Evolutionary conservation across 2,888 invertebrate species (phyloP).

Genomic region (Caenorhabditis uteleia): DNA sequence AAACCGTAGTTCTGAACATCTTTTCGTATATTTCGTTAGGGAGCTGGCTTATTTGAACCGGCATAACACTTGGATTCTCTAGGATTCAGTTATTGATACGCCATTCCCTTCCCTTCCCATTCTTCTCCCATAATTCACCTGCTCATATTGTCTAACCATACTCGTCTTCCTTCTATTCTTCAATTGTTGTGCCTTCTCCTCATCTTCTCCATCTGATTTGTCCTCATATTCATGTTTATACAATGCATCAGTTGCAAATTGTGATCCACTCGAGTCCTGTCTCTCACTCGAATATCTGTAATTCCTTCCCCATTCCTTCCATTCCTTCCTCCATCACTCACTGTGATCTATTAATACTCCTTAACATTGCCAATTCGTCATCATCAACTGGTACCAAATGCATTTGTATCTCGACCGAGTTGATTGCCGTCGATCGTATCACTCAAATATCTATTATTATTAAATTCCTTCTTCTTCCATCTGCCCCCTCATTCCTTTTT

Average conservation of each 20-base stretch:
- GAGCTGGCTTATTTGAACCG: no score
- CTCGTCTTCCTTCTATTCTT: conserved; percentile 21
- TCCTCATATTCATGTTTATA: conserved; percentile 40
- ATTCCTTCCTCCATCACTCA: no score
- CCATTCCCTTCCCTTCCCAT: background rate
- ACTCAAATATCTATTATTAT: no score
- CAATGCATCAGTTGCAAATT: conserved; percentile 18
- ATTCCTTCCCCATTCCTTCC: background rate
- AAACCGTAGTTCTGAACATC: no score
- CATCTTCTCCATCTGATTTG: conserved; percentile 27
- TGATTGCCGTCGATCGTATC: conserved; percentile 30
- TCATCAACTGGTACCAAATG: conserved; percentile 29
- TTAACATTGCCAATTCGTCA: conserved; percentile 38
- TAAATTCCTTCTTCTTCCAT: no score
- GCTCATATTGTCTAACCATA: conserved; percentile 31
- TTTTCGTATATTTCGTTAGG: no score
- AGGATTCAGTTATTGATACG: no score
- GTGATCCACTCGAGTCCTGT: background rate
- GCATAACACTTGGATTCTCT: no score
- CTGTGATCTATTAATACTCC: conserved; percentile 39
- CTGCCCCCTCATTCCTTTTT: conserved; percentile 8
- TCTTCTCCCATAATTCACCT: conserved; percentile 6
- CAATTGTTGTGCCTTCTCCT: conserved; percentile 4
- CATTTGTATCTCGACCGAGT: conserved; percentile 30
- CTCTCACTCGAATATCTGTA: background rate